These are phyloP conservation scores for Planococcus citri DNA, from an alignment of 1,140 invertebrate species.

Conservation along the genomic window DNA sequence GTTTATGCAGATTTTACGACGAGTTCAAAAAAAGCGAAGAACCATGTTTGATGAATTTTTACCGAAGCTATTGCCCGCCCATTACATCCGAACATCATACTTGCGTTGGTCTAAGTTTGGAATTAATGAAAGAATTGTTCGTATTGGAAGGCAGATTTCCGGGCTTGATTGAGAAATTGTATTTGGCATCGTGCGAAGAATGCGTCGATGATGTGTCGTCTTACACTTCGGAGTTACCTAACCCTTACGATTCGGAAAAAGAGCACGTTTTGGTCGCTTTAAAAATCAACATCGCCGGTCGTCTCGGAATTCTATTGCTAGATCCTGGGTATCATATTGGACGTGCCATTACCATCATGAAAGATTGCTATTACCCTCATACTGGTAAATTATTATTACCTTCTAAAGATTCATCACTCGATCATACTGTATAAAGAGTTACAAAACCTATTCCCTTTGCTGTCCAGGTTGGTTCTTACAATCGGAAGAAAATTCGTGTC, in stretches of 20 bases:
- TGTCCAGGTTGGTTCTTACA: slow-evolving; percentile 74
- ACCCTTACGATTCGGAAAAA: slow-evolving; percentile 46
- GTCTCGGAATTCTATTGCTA: slow-evolving; percentile 60
- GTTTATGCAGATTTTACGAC: slow-evolving; percentile 49
- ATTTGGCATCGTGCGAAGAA: slow-evolving; percentile 78
- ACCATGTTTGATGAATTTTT: slow-evolving; percentile 50
- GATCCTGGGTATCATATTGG: slow-evolving; percentile 85
- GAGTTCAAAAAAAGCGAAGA: slow-evolving; percentile 49
- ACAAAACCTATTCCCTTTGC: too few species aligned
- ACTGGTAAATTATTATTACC: slow-evolving; percentile 48
- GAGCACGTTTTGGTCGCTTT: slow-evolving; percentile 78
- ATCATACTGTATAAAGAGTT: too few species aligned
- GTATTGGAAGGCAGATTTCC: slow-evolving; percentile 41
- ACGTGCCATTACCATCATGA: slow-evolving; percentile 72
- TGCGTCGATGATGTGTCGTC: slow-evolving; percentile 50
- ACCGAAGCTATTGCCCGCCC: slow-evolving; percentile 56
- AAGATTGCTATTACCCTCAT: slow-evolving; percentile 68
- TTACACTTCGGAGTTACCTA: slow-evolving; percentile 40
- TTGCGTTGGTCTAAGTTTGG: slow-evolving; percentile 73
- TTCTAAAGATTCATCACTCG: too few species aligned
- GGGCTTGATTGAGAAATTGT: slow-evolving; percentile 50
- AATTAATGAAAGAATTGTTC: slow-evolving; percentile 50
- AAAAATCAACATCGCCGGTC: slow-evolving; percentile 53
- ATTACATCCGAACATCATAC: slow-evolving; percentile 66
- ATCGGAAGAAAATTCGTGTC: slow-evolving; percentile 52